A percentile compares a stretch with the other conserved stretches of the same genome.
Conservation (phyloP, 1,140 invertebrate species). For the Drosophila nikananu region DNA sequence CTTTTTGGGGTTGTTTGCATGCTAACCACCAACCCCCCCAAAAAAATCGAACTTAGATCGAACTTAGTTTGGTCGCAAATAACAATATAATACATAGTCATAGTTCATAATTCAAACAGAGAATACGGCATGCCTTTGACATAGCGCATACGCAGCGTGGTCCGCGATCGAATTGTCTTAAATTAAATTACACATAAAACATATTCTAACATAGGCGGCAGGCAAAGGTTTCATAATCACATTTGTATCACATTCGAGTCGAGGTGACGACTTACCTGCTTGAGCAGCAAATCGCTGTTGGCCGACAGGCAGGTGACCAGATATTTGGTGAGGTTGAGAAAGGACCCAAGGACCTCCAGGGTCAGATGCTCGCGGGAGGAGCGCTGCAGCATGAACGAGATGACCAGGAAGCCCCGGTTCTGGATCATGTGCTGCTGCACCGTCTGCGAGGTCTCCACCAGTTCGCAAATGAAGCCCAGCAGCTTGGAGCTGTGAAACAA, state of each 20-base stretch:
- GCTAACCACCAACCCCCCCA: constrained; percentile 34
- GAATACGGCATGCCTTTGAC: constrained; percentile 37
- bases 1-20: constrained; percentile 25
- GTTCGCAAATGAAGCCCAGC: constrained; percentile 98
- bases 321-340: constrained; percentile 98
- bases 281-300: constrained; percentile 97
- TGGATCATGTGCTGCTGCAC: constrained; percentile 99
- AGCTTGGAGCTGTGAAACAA: constrained; percentile 93
- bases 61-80: constrained; percentile 37
- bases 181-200: constrained; percentile 14
- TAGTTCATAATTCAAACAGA: constrained; percentile 3
- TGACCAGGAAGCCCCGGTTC: constrained; percentile 98
- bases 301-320: constrained; percentile 96
- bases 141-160: constrained; percentile 59
- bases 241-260: neutral
- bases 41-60: constrained; percentile 44
- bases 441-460: constrained; percentile 97
- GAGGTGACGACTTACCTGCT: constrained; percentile 90
- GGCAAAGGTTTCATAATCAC: constrained; percentile 2
- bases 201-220: constrained; percentile 18
- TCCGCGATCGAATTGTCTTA: constrained; percentile 19
- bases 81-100: constrained; percentile 21
- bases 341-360: constrained; percentile 95
- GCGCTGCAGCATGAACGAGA: constrained; percentile 98
- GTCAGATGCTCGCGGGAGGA: constrained; percentile 97